phyloP scores from a whole-genome alignment of 1,140 invertebrate genomes.

The Drosophila repleta region DNA sequence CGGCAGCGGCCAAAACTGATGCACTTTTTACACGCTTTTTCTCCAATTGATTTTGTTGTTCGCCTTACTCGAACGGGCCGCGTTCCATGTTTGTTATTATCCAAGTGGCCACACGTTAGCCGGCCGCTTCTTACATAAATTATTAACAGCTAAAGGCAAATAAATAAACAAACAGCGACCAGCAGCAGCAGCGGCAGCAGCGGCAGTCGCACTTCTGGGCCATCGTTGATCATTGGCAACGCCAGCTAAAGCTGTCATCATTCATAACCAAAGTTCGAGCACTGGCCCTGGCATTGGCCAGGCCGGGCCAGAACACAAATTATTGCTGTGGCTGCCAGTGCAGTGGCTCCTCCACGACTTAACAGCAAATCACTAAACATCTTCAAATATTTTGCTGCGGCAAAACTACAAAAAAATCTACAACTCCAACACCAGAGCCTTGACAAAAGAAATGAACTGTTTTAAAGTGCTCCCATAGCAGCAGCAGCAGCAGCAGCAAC shows the following conservation, averaged over 20 bases:
- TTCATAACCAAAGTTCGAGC: slow-evolving; percentile 57
- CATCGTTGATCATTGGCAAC: slow-evolving; percentile 76
- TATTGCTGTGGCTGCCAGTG: slow-evolving; percentile 28
- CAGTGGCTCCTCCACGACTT: slow-evolving; percentile 56
- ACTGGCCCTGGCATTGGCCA: slow-evolving; percentile 57
- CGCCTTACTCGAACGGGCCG: slow-evolving; percentile 27
- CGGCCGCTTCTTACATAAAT: slow-evolving; percentile 69
- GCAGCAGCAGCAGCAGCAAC: slow-evolving; percentile 26
- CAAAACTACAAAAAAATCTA: slow-evolving; percentile 61
- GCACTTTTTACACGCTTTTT: slow-evolving; percentile 2
- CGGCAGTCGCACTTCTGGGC: slow-evolving; percentile 31
- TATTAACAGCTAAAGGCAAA: slow-evolving; percentile 80
- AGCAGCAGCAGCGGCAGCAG: slow-evolving; percentile 31
- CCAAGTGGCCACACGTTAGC: slow-evolving; percentile 76
- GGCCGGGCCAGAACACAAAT: slow-evolving; percentile 35
- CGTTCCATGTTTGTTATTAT: slow-evolving; percentile 73
- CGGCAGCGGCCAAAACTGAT: slow-evolving; percentile 16
- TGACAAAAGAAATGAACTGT: slow-evolving; percentile 82
- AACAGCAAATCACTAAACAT: slow-evolving; percentile 82
- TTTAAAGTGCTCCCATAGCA: slow-evolving; percentile 72
- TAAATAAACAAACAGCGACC: slow-evolving; percentile 76
- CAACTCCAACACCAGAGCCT: slow-evolving; percentile 46
- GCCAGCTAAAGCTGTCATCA: slow-evolving; percentile 71
- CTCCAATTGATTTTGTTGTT: slow-evolving; percentile 48
- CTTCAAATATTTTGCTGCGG: slow-evolving; percentile 79